Conservation (phyloP, 2,797 vertebrate species). For the Chelmon rostratus region DNA sequence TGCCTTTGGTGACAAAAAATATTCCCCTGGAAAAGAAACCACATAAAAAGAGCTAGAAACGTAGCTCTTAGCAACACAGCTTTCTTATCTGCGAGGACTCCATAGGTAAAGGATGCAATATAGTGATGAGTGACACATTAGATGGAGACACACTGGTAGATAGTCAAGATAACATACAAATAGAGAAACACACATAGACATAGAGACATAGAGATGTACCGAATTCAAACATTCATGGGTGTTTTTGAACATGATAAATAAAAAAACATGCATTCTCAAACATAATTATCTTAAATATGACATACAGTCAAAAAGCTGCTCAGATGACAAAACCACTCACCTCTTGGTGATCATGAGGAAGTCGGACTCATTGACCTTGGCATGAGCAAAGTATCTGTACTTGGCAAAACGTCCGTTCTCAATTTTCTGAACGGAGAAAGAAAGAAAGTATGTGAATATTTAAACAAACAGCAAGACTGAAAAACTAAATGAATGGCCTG, state of each 20-base stretch:
- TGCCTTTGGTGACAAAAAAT: conserved; percentile 97
- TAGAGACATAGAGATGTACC: not conserved
- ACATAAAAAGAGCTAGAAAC: not conserved
- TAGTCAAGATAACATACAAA: not conserved
- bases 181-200: not conserved
- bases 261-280: too few relatives aligned
- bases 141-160: too few relatives aligned
- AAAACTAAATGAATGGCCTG: not conserved
- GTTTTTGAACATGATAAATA: not conserved
- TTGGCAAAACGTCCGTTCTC: conserved; percentile 99
- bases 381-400: conserved; percentile 96
- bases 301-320: too few relatives aligned
- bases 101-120: not conserved
- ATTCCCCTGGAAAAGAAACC: conserved; percentile 86
- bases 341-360: conserved; percentile 98
- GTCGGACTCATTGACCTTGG: conserved; percentile 96
- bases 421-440: conserved; percentile 89
- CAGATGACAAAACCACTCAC: conserved; percentile 76
- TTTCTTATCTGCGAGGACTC: not conserved
- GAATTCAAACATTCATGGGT: not conserved
- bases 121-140: not conserved
- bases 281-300: too few relatives aligned
- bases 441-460: conserved; percentile 17
- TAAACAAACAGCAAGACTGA: not conserved
- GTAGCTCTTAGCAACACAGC: not conserved